These are phyloP conservation scores for Amblyopsis rosae DNA, from an alignment of 2,113 vertebrate species.

Conservation along the genomic window DNA sequence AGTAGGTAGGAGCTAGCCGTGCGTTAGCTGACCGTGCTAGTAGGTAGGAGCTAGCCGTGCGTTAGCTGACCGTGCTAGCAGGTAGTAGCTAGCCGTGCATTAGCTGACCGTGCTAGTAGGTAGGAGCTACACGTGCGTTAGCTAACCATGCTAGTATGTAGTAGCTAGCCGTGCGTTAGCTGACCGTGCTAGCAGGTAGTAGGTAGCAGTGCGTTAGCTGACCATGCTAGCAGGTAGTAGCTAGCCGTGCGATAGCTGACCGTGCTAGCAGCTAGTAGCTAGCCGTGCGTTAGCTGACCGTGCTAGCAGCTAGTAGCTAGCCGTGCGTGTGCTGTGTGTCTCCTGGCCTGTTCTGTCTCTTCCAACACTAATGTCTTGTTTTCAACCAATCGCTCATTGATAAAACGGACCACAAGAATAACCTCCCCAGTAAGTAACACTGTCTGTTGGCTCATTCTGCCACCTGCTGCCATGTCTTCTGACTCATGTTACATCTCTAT, in stretches of 20 bases:
- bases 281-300: background rate
- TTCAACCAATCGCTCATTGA: conserved; percentile 84
- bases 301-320: background rate
- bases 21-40: conserved; percentile 26
- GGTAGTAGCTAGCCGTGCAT: background rate
- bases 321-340: conserved; percentile 64
- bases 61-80: background rate
- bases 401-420: conserved; percentile 83
- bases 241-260: too few species aligned
- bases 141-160: too few species aligned
- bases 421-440: conserved; percentile 80
- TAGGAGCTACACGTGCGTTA: background rate
- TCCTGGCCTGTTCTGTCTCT: conserved; percentile 77
- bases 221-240: too few species aligned
- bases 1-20: background rate
- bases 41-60: background rate
- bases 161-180: too few species aligned
- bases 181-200: too few species aligned
- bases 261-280: background rate
- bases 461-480: conserved; percentile 2
- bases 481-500: conserved; percentile 32
- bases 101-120: conserved; percentile 25
- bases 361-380: conserved; percentile 86
- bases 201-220: too few species aligned
- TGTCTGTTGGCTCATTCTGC: conserved; percentile 47